Percentiles rank a stretch among this genome's conserved stretches.
Evolutionary conservation across 2,113 vertebrate species (phyloP).

Genomic region (Ammodytes dubius): DNA sequence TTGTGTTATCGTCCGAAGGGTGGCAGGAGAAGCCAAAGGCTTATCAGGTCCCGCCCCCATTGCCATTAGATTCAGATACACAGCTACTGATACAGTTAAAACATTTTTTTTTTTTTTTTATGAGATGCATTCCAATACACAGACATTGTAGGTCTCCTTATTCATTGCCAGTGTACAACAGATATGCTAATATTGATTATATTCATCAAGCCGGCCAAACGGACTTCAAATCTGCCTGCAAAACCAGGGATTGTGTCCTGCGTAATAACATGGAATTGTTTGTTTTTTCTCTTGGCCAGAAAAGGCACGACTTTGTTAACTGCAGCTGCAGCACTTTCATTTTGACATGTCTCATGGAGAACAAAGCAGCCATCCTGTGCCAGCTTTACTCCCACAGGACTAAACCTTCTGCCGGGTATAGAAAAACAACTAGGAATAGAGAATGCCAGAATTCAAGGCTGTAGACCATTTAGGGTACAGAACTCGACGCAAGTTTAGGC

Average conservation of each 20-base stretch:
- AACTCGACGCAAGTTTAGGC: background rate
- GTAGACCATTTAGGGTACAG: background rate
- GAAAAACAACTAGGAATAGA: constrained; percentile 43
- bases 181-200: background rate
- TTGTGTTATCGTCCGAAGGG: too few relatives aligned
- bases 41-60: too few relatives aligned
- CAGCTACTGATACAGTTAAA: too few relatives aligned
- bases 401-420: constrained; percentile 46
- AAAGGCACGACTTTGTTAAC: constrained; percentile 22
- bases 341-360: constrained; percentile 38
- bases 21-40: too few relatives aligned
- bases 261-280: background rate
- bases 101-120: too few relatives aligned
- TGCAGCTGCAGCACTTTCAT: constrained; percentile 33
- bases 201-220: constrained; percentile 45
- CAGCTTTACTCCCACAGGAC: constrained; percentile 57
- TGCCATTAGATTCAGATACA: too few relatives aligned
- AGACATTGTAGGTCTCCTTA: too few relatives aligned
- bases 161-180: too few relatives aligned
- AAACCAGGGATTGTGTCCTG: constrained; percentile 17
- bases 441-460: constrained; percentile 8
- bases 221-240: constrained; percentile 36
- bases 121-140: too few relatives aligned
- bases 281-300: constrained; percentile 33
- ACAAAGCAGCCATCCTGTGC: constrained; percentile 57